Evolutionary conservation across 2,888 invertebrate genomes (phyloP).

Genomic region (Diarsia rubi): DNA sequence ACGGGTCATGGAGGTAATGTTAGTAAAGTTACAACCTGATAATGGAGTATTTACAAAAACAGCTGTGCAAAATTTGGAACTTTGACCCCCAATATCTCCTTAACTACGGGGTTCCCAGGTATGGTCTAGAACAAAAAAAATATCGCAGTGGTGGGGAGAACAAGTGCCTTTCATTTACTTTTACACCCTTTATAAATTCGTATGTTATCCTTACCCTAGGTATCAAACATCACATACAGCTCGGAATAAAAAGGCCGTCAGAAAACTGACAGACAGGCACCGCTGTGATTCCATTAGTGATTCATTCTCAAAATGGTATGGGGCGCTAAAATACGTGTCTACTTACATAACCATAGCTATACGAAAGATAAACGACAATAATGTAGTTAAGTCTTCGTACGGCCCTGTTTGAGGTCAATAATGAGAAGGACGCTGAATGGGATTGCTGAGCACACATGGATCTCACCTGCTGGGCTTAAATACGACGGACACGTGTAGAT

Average conservation of each 20-base stretch:
- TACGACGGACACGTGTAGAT: conserved; percentile 27
- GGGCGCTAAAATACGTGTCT: conserved; percentile 25
- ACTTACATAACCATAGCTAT: background rate
- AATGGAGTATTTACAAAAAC: too few relatives aligned
- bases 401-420: conserved; percentile 45
- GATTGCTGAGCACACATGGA: conserved; percentile 53
- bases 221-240: conserved; percentile 15
- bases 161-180: too few relatives aligned
- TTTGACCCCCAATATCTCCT: too few relatives aligned
- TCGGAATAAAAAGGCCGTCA: conserved; percentile 40
- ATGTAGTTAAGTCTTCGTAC: conserved; percentile 17
- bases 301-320: conserved; percentile 48
- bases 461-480: conserved; percentile 36
- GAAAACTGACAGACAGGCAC: conserved; percentile 45
- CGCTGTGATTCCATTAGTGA: conserved; percentile 57
- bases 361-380: conserved; percentile 7
- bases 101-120: too few relatives aligned
- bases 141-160: too few relatives aligned
- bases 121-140: too few relatives aligned
- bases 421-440: conserved; percentile 38
- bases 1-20: too few relatives aligned
- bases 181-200: too few relatives aligned
- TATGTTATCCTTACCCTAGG: background rate
- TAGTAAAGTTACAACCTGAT: too few relatives aligned
- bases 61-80: too few relatives aligned